Base-by-base conservation (phyloP, 1,140 invertebrate species). In the Drosophila ambigua region DNA sequence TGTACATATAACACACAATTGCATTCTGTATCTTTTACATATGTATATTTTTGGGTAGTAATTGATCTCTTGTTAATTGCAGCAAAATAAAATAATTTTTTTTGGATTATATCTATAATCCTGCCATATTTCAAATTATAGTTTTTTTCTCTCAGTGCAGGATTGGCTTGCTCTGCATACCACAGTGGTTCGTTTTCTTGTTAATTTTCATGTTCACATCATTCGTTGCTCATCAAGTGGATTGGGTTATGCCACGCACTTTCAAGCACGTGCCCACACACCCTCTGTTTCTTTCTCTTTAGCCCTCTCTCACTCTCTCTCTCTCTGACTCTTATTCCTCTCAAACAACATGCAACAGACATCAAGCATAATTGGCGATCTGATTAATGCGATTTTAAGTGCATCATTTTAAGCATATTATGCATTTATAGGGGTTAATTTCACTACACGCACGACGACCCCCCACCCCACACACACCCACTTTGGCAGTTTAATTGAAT, bases 351-450 rank as follows among this genome's bases (percentile, higher is more conserved):
- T 50, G 46, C 64, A 57, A 46, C 57, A 49, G 69, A 52, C 52
- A 65, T 71, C 67, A 64, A 44, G 64, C 72, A 87, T 89, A 88
- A 88, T 88, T 88, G 83, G 88, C 79, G 84, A 89, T 89, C 85
- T 89, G 84, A 89, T 89, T 89, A 89, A 89, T 89, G 84, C 89
- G 85, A 80, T 80, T 89, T 89, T 89, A 89, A 89, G 84, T 89
- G 84, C 84, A 88, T 89, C 79, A 89, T 88, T 88, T 89, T 84
- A 77, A 84, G 84, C 79, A 88, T 84, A 89, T 89, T 89, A 89
- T 83, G 66, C 78, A 80, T 89, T 89, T 89, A 89, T 90, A 80
- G 84, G 84, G 84, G 85, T 89, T 89, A 89, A 89, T 89, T 89
- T 89, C 80, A 69, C 68, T 68, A 59, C 83, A 64, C 67, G 58